phyloP scores from a whole-genome alignment of 2,797 vertebrate species.

The Amazona finschi region DNA sequence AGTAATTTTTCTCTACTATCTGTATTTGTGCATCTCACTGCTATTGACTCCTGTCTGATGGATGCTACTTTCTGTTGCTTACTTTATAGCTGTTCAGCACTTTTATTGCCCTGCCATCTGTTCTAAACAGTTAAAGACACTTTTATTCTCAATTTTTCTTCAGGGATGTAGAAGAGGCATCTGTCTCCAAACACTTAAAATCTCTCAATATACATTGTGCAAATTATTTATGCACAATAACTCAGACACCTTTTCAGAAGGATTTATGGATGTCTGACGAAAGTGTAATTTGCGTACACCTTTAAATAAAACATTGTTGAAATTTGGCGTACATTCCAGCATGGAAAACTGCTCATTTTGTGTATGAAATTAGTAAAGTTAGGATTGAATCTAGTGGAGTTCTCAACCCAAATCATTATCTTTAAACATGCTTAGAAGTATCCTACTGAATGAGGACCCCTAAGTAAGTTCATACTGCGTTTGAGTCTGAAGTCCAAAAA shows the following conservation, averaged over 20 bases:
- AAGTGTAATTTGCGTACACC: background rate
- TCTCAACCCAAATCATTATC: background rate
- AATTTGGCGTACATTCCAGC: background rate
- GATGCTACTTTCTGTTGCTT: background rate
- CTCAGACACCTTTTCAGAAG: background rate
- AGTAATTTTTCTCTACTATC: background rate
- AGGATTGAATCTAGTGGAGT: background rate
- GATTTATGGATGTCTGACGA: background rate
- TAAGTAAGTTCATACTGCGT: background rate
- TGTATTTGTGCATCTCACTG: background rate
- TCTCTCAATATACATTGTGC: background rate
- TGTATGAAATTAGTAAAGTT: background rate
- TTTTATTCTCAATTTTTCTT: slow-evolving; percentile 12
- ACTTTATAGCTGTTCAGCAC: background rate
- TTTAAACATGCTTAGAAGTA: background rate
- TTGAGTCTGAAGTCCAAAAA: background rate
- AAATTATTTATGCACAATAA: slow-evolving; percentile 5
- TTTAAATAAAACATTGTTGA: background rate
- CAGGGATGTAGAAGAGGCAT: background rate
- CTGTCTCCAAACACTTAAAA: slow-evolving; percentile 14
- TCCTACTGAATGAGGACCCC: background rate
- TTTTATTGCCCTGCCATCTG: slow-evolving; percentile 36
- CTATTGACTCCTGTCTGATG: background rate
- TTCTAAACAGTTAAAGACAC: background rate
- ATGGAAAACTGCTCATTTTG: background rate